Percentiles rank a stretch among this genome's conserved stretches.
Evolutionary conservation across 1,140 invertebrate species (phyloP).

Genomic region (Drosophila obscura): DNA sequence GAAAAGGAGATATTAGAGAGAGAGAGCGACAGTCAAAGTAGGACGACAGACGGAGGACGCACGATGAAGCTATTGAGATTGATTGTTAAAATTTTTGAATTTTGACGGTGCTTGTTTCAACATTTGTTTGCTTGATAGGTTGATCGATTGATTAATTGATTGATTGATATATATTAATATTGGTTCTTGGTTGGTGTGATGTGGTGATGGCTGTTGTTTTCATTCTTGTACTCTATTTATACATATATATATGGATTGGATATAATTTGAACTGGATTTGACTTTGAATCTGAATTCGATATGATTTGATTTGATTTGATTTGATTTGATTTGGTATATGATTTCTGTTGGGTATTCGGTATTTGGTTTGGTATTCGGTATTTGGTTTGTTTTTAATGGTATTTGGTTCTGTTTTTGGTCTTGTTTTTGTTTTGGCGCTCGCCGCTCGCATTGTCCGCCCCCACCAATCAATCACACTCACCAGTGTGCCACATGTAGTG

Average conservation of each 20-base stretch:
- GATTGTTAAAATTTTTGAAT: slow-evolving; percentile 14
- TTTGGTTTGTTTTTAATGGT: slow-evolving; percentile 43
- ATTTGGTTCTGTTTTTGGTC: slow-evolving; percentile 17
- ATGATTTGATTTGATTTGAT: too few relatives aligned
- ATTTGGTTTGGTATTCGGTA: slow-evolving; percentile 23
- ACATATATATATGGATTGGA: slow-evolving; percentile 3
- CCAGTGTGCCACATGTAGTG: slow-evolving; percentile 92
- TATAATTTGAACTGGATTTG: slow-evolving; percentile 46
- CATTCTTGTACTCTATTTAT: slow-evolving; percentile 60
- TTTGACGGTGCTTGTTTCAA: slow-evolving; percentile 67
- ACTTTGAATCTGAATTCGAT: slow-evolving; percentile 6
- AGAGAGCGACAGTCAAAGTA: slow-evolving; percentile 43
- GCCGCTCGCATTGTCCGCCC: slow-evolving; percentile 84
- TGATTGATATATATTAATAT: slow-evolving; percentile 24
- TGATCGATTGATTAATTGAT: slow-evolving; percentile 46
- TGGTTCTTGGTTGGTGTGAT: slow-evolving; percentile 71
- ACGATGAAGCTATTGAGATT: slow-evolving; percentile 47
- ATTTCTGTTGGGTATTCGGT: slow-evolving; percentile 10
- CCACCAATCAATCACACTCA: slow-evolving; percentile 85
- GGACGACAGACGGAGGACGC: slow-evolving; percentile 72
- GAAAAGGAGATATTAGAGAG: slow-evolving; percentile 43
- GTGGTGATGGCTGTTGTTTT: slow-evolving; percentile 72
- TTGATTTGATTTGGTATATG: slow-evolving; percentile 16
- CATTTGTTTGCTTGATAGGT: slow-evolving; percentile 45
- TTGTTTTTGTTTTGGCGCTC: slow-evolving; percentile 66